A percentile compares a stretch with the other conserved stretches of the same genome.
phyloP scores from a whole-genome alignment of 2,797 vertebrate species.

The Sorex maritimensis region DNA sequence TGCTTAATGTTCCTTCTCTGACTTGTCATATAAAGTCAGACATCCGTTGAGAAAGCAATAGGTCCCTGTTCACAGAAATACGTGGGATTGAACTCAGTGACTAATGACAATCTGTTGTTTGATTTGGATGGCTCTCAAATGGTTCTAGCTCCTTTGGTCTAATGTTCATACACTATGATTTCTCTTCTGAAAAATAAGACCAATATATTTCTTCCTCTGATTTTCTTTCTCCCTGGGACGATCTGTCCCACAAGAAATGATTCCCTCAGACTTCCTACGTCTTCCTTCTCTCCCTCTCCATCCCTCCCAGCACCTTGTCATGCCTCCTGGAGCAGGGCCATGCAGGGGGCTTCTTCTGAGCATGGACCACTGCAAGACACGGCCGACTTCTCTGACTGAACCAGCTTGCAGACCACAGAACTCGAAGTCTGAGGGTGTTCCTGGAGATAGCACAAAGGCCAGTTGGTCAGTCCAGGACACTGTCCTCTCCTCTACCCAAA shows the following conservation, averaged over 20 bases:
- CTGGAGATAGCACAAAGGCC: too few relatives aligned
- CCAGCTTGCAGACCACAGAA: not conserved
- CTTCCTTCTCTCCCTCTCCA: not conserved
- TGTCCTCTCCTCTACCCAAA: not conserved
- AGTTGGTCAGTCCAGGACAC: too few relatives aligned
- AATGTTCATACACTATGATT: too few relatives aligned
- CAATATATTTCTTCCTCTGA: not conserved
- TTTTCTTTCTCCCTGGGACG: not conserved
- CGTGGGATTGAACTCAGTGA: not conserved
- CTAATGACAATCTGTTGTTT: fast-evolving
- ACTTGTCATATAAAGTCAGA: not conserved
- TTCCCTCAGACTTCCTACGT: not conserved
- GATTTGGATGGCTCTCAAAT: fast-evolving
- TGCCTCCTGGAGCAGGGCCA: not conserved
- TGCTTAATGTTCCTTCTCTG: not conserved
- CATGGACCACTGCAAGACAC: not conserved
- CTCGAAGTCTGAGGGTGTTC: too few relatives aligned
- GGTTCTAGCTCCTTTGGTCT: not conserved
- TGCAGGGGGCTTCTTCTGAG: not conserved
- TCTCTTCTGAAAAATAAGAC: too few relatives aligned
- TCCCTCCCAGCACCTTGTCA: not conserved
- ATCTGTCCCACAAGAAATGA: not conserved
- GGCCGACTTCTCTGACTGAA: not conserved
- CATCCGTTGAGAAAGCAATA: not conserved
- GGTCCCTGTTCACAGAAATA: not conserved